Evolutionary conservation across 1,140 invertebrate species (phyloP).

Genomic region (Drosophila carrolli): DNA sequence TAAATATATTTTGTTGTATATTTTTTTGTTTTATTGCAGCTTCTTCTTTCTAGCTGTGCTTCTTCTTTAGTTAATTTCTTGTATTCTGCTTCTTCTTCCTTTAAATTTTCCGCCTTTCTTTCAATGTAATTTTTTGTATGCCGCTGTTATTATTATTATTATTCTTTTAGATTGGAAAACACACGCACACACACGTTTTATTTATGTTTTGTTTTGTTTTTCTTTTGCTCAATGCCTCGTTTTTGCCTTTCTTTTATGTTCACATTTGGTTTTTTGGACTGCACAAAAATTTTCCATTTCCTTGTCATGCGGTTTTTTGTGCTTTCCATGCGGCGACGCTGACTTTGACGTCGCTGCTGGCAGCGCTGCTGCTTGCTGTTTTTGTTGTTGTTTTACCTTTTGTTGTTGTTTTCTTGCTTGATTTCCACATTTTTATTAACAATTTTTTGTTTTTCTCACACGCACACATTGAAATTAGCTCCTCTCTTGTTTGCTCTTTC

Average conservation of each 20-base stretch:
- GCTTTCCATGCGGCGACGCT: conserved; percentile 50
- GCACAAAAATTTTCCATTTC: conserved; percentile 47
- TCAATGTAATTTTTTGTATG: background rate
- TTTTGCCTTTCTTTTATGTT: conserved; percentile 36
- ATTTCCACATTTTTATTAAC: conserved; percentile 55
- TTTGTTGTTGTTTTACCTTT: conserved; percentile 34
- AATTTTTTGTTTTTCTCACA: conserved; percentile 22
- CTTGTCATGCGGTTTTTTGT: conserved; percentile 61
- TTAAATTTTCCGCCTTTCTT: background rate
- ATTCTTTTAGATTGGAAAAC: conserved; percentile 16
- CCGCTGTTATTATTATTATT: conserved; percentile 7
- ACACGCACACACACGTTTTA: conserved; percentile 12
- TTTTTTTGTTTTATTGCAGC: conserved; percentile 3
- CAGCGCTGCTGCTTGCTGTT: conserved; percentile 21
- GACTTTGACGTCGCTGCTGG: conserved; percentile 35
- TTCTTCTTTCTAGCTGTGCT: background rate
- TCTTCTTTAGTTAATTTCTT: conserved; percentile 1
- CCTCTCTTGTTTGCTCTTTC: background rate
- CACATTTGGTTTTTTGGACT: conserved; percentile 35
- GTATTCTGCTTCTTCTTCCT: background rate
- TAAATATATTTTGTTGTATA: conserved; percentile 1
- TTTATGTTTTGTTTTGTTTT: conserved; percentile 43
- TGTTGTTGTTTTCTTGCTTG: conserved; percentile 36
- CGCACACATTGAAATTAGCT: conserved; percentile 15
- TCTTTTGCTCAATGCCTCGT: conserved; percentile 18